These are phyloP conservation scores for Amblyteles armatorius DNA, from an alignment of 2,888 invertebrate genomes.

Conservation along the genomic window DNA sequence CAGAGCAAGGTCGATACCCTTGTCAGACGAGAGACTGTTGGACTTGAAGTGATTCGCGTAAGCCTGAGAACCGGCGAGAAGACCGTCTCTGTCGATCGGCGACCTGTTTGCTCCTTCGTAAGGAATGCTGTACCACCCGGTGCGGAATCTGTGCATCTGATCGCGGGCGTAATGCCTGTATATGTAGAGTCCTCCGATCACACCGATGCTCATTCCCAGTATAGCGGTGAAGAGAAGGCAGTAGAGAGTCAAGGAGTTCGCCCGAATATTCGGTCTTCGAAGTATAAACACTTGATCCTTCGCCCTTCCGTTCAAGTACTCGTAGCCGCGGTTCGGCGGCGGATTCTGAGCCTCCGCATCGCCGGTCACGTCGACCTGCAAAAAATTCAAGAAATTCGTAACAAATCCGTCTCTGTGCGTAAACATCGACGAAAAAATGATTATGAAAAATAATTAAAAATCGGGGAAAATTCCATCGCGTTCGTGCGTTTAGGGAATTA, in stretches of 20 bases:
- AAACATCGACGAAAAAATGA: not conserved
- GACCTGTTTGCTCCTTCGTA: constrained; percentile 82
- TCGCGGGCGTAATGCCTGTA: constrained; percentile 90
- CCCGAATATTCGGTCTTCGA: constrained; percentile 85
- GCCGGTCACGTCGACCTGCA: constrained; percentile 79
- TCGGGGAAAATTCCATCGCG: not conserved
- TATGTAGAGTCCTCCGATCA: constrained; percentile 90
- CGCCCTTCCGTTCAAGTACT: constrained; percentile 75
- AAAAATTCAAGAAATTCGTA: constrained; percentile 70
- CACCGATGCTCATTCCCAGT: constrained; percentile 89
- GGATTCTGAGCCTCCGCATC: constrained; percentile 85
- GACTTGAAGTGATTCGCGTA: constrained; percentile 77
- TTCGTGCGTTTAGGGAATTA: not conserved
- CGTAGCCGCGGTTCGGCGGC: constrained; percentile 62
- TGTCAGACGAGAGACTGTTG: constrained; percentile 70
- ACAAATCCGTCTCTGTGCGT: constrained; percentile 19
- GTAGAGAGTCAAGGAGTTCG: constrained; percentile 88
- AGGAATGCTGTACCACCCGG: constrained; percentile 90
- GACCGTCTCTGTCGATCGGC: constrained; percentile 73
- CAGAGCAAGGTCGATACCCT: constrained; percentile 67
- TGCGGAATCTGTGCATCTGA: constrained; percentile 87
- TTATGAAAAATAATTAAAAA: not conserved
- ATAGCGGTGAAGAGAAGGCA: constrained; percentile 90
- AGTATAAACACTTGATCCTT: constrained; percentile 77
- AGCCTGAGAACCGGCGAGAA: constrained; percentile 73